These are phyloP conservation scores for Barypeithes pellucidus DNA, from an alignment of 2,888 invertebrate genomes.

Conservation along the genomic window DNA sequence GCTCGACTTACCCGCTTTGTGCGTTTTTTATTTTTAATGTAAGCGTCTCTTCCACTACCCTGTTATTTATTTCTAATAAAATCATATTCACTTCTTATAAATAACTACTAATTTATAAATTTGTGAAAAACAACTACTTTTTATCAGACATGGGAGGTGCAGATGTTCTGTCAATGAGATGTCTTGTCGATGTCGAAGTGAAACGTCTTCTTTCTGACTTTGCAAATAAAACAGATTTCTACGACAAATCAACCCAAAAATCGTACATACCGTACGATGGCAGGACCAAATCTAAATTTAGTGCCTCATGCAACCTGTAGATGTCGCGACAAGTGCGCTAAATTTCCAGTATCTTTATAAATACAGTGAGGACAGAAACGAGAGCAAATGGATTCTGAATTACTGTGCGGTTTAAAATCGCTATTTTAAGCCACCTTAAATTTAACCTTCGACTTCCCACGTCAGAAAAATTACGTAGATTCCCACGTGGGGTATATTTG, in stretches of 20 bases:
- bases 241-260: not conserved
- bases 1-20: slow-evolving; percentile 89
- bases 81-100: slow-evolving; percentile 79
- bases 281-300: not conserved
- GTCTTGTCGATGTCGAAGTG: not conserved
- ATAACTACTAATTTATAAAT: slow-evolving; percentile 58
- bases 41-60: slow-evolving; percentile 98
- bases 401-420: too few relatives aligned
- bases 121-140: slow-evolving; percentile 53
- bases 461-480: too few relatives aligned
- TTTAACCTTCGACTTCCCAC: too few relatives aligned
- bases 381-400: too few relatives aligned
- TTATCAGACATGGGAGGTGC: slow-evolving; percentile 63
- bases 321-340: too few relatives aligned
- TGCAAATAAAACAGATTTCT: slow-evolving; percentile 17
- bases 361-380: too few relatives aligned
- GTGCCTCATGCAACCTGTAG: too few relatives aligned
- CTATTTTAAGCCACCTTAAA: too few relatives aligned
- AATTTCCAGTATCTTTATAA: too few relatives aligned
- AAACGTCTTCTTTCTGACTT: slow-evolving; percentile 29
- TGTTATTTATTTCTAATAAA: slow-evolving; percentile 98
- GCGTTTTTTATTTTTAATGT: slow-evolving; percentile 97
- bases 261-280: not conserved
- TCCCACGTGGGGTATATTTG: too few relatives aligned
- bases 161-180: slow-evolving; percentile 36